Percentiles rank a stretch among this genome's conserved stretches.
These are phyloP conservation scores for Amazona guildingii DNA, from an alignment of 2,113 vertebrate genomes.

Conservation along the genomic window DNA sequence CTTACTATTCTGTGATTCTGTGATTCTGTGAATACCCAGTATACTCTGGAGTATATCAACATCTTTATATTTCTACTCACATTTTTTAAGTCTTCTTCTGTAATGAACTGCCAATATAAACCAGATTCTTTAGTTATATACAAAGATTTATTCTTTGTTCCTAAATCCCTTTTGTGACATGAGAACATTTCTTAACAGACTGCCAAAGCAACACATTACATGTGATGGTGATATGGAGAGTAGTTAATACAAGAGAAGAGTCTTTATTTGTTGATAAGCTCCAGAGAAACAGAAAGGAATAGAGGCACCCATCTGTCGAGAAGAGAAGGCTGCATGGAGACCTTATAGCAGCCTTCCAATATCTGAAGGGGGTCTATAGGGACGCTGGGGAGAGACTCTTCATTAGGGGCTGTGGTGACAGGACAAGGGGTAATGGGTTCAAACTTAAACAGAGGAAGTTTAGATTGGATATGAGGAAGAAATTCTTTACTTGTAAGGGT, in stretches of 20 bases:
- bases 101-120: not conserved
- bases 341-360: no score
- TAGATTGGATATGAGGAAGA: no score
- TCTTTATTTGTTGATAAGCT: slow-evolving; percentile 14
- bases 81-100: not conserved
- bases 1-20: no score
- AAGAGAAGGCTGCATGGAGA: no score
- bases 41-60: not conserved
- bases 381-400: no score
- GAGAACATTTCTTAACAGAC: not conserved
- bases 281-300: not conserved
- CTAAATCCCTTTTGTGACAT: not conserved
- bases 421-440: no score
- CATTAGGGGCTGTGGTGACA: no score
- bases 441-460: no score
- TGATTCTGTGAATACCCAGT: not conserved
- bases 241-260: not conserved
- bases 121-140: not conserved
- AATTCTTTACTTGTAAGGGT: no score
- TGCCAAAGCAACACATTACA: not conserved
- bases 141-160: not conserved
- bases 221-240: not conserved
- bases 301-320: no score
- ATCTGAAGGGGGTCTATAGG: no score
- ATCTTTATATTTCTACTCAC: not conserved